Conservation (phyloP, 2,888 invertebrate genomes). For the Pristionchus arcanus region DNA sequence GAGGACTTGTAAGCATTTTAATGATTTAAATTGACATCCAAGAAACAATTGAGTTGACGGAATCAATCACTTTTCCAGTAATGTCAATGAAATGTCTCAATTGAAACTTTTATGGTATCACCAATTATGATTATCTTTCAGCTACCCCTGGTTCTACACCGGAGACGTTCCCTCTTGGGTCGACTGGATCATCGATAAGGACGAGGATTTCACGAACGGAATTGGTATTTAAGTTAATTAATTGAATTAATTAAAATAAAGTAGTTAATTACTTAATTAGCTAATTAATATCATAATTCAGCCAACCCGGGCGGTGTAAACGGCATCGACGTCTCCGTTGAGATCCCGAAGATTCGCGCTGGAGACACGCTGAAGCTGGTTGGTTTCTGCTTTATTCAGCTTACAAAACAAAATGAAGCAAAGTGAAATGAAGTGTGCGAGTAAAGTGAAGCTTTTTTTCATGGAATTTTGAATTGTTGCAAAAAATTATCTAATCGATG, state of each 20-base stretch:
- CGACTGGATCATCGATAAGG: not conserved
- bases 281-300: conserved; percentile 52
- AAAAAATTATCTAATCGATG: too few relatives aligned
- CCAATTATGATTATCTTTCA: not conserved
- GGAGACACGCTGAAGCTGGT: conserved; percentile 51
- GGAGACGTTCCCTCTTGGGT: not conserved
- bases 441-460: too few relatives aligned
- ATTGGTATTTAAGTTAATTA: not conserved
- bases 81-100: not conserved
- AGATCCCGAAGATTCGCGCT: conserved; percentile 62
- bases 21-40: not conserved
- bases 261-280: not conserved
- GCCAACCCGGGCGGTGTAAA: conserved; percentile 59
- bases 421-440: too few relatives aligned
- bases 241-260: not conserved
- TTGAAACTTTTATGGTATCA: not conserved
- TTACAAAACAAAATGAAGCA: too few relatives aligned
- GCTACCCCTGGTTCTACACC: conserved; percentile 46
- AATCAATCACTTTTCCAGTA: not conserved
- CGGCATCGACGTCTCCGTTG: conserved; percentile 62
- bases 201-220: conserved; percentile 19
- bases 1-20: conserved; percentile 8
- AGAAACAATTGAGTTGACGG: not conserved
- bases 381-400: too few relatives aligned
- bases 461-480: too few relatives aligned